Conservation (phyloP, 2,113 vertebrate species). For the Pterophyllum scalare region DNA sequence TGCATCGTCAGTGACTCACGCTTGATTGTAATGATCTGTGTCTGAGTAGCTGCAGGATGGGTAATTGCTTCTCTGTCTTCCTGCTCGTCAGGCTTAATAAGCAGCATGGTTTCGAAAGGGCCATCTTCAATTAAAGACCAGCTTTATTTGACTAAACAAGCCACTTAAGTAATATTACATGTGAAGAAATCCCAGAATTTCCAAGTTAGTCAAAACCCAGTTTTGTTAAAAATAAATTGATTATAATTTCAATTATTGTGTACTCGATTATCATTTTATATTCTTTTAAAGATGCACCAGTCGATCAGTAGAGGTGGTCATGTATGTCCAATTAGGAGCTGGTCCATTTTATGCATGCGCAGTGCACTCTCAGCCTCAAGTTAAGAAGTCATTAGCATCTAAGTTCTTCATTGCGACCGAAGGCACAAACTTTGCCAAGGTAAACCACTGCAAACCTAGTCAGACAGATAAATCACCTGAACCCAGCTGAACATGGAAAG, state of each 20-base stretch:
- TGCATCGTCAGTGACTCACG: background rate
- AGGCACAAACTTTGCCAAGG: no score
- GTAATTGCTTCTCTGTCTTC: slow-evolving; percentile 14
- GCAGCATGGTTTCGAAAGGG: background rate
- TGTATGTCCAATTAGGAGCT: no score
- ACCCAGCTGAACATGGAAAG: no score
- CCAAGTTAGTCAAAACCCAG: background rate
- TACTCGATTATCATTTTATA: background rate
- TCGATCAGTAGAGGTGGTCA: no score
- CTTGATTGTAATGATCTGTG: slow-evolving; percentile 8
- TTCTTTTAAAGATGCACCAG: background rate
- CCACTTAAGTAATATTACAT: background rate
- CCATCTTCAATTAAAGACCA: background rate
- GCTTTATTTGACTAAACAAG: slow-evolving; percentile 12
- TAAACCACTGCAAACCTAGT: no score
- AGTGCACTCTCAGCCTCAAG: no score
- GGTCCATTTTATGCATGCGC: no score
- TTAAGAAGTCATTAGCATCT: no score
- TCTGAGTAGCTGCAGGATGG: slow-evolving; percentile 4
- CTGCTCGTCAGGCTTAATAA: slow-evolving; percentile 5
- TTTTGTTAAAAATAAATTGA: background rate
- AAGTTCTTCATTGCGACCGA: no score
- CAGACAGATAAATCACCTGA: no score
- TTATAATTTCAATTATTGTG: background rate
- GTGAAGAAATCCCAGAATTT: background rate